phyloP scores from a whole-genome alignment of 2,888 invertebrate genomes.

The Ceraclea dissimilis region DNA sequence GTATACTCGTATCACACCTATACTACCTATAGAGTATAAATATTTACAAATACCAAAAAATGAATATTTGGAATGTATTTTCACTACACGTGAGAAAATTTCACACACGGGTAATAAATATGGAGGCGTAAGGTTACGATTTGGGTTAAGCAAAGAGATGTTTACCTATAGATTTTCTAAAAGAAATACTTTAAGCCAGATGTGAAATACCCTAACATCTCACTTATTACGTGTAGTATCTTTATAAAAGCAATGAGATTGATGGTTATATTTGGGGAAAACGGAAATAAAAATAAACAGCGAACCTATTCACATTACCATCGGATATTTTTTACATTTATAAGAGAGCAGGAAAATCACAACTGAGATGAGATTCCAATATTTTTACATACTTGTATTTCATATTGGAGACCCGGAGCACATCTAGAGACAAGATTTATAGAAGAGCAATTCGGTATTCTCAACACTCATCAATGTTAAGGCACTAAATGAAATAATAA shows the following conservation, averaged over 20 bases:
- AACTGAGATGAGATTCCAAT: neutral
- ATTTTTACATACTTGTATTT: neutral
- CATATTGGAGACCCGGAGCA: no score
- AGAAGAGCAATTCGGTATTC: no score
- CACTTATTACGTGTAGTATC: neutral
- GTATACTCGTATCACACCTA: no score
- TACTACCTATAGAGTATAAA: no score
- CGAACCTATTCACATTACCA: neutral
- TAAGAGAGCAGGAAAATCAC: neutral
- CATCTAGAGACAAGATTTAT: no score
- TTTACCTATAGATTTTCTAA: neutral
- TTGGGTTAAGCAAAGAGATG: neutral
- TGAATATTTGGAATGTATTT: no score
- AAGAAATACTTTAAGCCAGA: no score
- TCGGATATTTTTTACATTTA: neutral
- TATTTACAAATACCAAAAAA: neutral
- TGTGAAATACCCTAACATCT: neutral
- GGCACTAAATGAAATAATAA: no score
- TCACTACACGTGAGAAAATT: no score
- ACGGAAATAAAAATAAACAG: neutral
- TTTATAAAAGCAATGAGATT: neutral
- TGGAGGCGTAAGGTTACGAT: no score
- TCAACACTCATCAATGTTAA: no score
- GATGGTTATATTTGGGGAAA: neutral
- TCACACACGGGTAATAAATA: no score